Base-by-base conservation (phyloP, 2,888 invertebrate genomes). In the Agrochola lychnidis region DNA sequence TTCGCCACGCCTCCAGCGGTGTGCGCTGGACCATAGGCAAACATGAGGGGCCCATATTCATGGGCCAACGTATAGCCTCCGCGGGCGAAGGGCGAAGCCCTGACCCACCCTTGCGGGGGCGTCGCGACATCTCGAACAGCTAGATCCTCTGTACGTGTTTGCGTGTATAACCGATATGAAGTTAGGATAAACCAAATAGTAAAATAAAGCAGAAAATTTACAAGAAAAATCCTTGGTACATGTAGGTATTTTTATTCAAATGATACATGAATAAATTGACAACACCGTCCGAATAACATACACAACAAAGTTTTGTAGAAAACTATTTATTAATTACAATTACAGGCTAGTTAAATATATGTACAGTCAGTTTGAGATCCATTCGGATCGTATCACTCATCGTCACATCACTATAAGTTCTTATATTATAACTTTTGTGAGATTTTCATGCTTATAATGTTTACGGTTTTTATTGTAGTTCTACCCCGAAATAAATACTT, bases 311-410 rank as follows among this genome's bases (percentile, higher is more conserved):
- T 51, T 75, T 74, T 70, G 67, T 85, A 81, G n/a, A 83, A 87
- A 86, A 77, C 66, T 71, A 75, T 83, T 85, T 83, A 77, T 85
- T 82, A 64, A 62, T 67, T 51, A 51, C 45, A 40, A 62, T 80
- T 76, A 79, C 10, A 77, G 2, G 9, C 76, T 85, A 82, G 1
- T 72, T 85, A 85, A 82, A 83, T 83, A 87, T 88, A 88, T 88
- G 68, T 87, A 88, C 88, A 88, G 79, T 87, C 85, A 63, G 76
- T 88, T 88, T 86, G 80, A 85, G 85, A 86, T 83, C 88, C 85
- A 51, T 9, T 42, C 51, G 80, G 84, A 84, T 81, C 82, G 53
- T 85, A 76, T 87, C 82, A 88, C 83, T 76, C 64, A 53, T 70
- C 61, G 6, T 36, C 71, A 70, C 42, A 79, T 74, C 80, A 79